Evolutionary conservation across 2,888 invertebrate species (phyloP).

Genomic region (Dicranocentrus wangi): DNA sequence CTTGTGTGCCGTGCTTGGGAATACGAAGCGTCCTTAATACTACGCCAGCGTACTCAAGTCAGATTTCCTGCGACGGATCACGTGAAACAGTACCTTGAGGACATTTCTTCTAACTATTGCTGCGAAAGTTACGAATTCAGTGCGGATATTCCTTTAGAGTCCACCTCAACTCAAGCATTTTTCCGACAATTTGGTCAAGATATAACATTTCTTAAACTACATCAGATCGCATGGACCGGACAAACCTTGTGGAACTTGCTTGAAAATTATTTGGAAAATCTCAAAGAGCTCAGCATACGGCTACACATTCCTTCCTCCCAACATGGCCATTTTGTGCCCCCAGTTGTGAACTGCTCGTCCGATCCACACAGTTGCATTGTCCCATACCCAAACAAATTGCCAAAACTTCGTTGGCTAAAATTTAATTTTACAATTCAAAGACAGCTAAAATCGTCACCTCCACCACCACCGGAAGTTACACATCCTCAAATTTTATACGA

Average conservation of each 20-base stretch:
- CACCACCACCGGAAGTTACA: constrained; percentile 58
- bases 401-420: constrained; percentile 53
- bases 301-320: constrained; percentile 57
- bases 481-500: constrained; percentile 60
- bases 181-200: constrained; percentile 45
- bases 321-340: constrained; percentile 61
- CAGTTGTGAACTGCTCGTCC: too few relatives aligned
- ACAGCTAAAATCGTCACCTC: constrained; percentile 50
- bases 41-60: constrained; percentile 57
- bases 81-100: constrained; percentile 37
- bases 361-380: too few relatives aligned
- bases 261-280: constrained; percentile 38
- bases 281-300: constrained; percentile 64
- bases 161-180: constrained; percentile 34
- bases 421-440: constrained; percentile 63
- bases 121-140: constrained; percentile 65
- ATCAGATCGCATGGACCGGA: constrained; percentile 59
- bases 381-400: constrained; percentile 29
- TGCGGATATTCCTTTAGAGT: constrained; percentile 40
- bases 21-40: constrained; percentile 58
- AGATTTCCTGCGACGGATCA: constrained; percentile 37
- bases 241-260: constrained; percentile 55
- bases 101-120: constrained; percentile 50
- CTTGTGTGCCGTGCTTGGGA: constrained; percentile 63
- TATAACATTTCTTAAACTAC: constrained; percentile 63